Evolutionary conservation across 2,797 vertebrate genomes (phyloP).

Genomic region (Ptychobarbus kaznakovi): DNA sequence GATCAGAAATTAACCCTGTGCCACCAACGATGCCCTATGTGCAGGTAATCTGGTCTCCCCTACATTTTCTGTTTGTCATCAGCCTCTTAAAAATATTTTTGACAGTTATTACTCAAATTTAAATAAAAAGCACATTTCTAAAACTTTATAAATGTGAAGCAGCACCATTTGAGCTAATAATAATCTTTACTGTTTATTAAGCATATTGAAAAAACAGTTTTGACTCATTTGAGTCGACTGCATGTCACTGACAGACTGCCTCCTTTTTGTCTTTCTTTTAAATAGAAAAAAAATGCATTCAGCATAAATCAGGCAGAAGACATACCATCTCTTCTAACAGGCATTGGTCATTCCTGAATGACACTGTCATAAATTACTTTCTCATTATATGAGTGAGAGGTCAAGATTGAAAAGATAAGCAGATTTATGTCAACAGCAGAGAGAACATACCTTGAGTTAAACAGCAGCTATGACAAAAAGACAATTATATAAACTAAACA

Average conservation of each 20-base stretch:
- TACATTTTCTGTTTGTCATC: not conserved
- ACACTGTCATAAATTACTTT: constrained; percentile 38
- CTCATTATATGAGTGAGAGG: constrained; percentile 8
- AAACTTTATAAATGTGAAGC: not conserved
- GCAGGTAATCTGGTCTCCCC: not conserved
- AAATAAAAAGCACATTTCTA: not conserved
- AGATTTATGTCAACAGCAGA: not conserved
- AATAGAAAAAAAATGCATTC: not conserved
- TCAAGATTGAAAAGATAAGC: constrained; percentile 17
- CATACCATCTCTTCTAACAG: not conserved
- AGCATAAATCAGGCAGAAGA: constrained; percentile 5
- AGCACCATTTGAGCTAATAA: not conserved
- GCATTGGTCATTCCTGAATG: constrained; percentile 2
- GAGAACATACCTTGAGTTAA: not conserved
- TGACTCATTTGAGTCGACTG: not conserved
- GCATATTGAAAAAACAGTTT: not conserved
- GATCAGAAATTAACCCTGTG: not conserved
- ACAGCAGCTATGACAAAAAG: not conserved
- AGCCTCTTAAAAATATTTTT: not conserved
- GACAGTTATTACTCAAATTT: not conserved
- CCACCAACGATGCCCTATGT: too few species aligned
- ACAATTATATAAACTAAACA: not conserved
- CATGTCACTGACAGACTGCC: not conserved
- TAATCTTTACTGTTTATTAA: not conserved
- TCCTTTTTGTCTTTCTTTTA: not conserved